Percentiles rank a stretch among this genome's conserved stretches.
Evolutionary conservation across 2,113 vertebrate species (phyloP).

Genomic region (Pipra filicauda): DNA sequence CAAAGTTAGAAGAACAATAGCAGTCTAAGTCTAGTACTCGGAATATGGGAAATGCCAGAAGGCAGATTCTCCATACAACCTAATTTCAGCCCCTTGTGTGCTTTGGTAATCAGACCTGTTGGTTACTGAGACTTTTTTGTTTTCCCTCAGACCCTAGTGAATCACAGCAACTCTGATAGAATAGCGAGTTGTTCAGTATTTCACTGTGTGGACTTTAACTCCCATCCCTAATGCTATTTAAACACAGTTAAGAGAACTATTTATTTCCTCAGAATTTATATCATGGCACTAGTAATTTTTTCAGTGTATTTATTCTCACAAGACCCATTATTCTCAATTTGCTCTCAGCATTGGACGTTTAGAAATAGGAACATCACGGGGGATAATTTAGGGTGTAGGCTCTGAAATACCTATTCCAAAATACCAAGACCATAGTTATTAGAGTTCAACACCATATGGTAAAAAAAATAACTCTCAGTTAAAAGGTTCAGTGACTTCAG

Average conservation of each 20-base stretch:
- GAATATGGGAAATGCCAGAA: not conserved
- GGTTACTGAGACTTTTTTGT: not conserved
- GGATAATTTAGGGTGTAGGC: not conserved
- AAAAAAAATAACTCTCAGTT: not conserved
- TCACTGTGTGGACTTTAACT: not conserved
- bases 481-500: not conserved
- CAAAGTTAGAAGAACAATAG: not conserved
- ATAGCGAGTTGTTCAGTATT: not conserved
- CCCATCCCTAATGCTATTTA: not conserved
- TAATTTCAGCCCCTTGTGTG: not conserved
- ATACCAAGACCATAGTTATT: not conserved
- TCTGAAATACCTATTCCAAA: not conserved
- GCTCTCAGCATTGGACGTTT: not conserved
- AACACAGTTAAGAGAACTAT: not conserved
- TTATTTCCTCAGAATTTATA: not conserved
- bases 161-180: not conserved
- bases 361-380: not conserved
- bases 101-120: not conserved
- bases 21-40: not conserved
- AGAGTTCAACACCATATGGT: not conserved
- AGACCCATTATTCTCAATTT: not conserved
- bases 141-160: not conserved
- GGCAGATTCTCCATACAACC: not conserved
- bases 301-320: not conserved
- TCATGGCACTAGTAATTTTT: not conserved